These are phyloP conservation scores for Atrina japonica DNA, from an alignment of 2,888 invertebrate genomes.

Conservation along the genomic window DNA sequence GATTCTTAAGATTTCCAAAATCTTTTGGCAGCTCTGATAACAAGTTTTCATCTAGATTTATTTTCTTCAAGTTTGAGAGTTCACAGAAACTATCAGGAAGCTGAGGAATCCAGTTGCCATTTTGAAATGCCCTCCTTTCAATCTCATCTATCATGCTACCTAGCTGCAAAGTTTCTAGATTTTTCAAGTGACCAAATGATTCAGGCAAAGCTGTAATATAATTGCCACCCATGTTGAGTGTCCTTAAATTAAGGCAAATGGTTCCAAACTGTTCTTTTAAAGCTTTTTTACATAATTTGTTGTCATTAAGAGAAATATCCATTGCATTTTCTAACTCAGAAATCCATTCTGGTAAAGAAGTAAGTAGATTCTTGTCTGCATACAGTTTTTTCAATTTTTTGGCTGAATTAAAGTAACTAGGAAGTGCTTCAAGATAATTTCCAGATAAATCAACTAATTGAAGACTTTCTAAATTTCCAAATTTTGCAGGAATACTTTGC, in stretches of 20 bases:
- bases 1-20: constrained; percentile 67
- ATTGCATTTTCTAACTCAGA: constrained; percentile 51
- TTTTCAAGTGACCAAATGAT: constrained; percentile 61
- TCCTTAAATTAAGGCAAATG: constrained; percentile 53
- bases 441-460: constrained; percentile 65
- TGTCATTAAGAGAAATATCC: constrained; percentile 66
- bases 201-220: constrained; percentile 68
- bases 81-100: constrained; percentile 67
- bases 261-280: constrained; percentile 59
- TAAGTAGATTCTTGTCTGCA: constrained; percentile 60
- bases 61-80: constrained; percentile 59
- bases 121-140: constrained; percentile 72
- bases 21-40: constrained; percentile 66
- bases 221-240: constrained; percentile 70
- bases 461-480: constrained; percentile 58
- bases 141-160: constrained; percentile 74
- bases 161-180: constrained; percentile 65
- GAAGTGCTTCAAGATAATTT: constrained; percentile 62
- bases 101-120: constrained; percentile 73
- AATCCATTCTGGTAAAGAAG: constrained; percentile 64
- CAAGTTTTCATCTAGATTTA: constrained; percentile 74
- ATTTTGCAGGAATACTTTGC: constrained; percentile 55
- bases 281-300: constrained; percentile 57
- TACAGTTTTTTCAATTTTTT: constrained; percentile 60
- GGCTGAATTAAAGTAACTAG: constrained; percentile 54